Conservation (phyloP, 2,888 invertebrate species). For the Fragum fragum region DNA sequence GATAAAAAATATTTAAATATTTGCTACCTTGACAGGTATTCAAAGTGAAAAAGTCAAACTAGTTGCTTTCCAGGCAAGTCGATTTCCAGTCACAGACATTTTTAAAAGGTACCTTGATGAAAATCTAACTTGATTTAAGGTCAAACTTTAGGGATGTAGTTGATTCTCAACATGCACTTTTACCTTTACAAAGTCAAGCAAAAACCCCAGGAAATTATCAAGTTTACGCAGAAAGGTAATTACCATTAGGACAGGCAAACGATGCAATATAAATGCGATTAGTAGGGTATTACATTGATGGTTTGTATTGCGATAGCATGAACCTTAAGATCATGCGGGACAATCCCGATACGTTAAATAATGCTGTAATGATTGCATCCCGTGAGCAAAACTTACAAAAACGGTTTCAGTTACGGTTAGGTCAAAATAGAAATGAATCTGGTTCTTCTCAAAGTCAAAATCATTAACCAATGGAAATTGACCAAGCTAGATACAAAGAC, state of each 20-base stretch:
- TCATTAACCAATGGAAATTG: constrained; percentile 40
- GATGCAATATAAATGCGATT: constrained; percentile 29
- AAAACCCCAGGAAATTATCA: constrained; percentile 41
- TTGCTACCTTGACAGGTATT: constrained; percentile 25
- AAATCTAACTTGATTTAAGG: constrained; percentile 10
- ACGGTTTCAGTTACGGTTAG: constrained; percentile 40
- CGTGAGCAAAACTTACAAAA: constrained; percentile 45
- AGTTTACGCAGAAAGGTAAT: constrained; percentile 49
- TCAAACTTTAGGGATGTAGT: constrained; percentile 46
- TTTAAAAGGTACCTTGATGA: constrained; percentile 37
- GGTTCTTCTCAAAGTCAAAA: not conserved
- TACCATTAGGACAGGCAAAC: constrained; percentile 36
- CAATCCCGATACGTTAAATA: constrained; percentile 26
- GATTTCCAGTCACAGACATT: constrained; percentile 43
- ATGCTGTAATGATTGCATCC: constrained; percentile 18
- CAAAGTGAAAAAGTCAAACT: not conserved
- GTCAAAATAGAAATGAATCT: not conserved
- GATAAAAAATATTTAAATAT: constrained; percentile 45
- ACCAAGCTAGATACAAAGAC: not conserved
- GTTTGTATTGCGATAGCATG: constrained; percentile 27
- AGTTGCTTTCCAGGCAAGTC: constrained; percentile 42
- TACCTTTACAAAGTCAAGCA: constrained; percentile 41
- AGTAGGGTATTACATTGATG: constrained; percentile 44
- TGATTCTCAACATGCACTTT: constrained; percentile 47
- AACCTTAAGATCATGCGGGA: constrained; percentile 48